Evolutionary conservation across 2,888 invertebrate genomes (phyloP), one percentile per base, ranked within the genome.

Genomic region (Stenodema calcarata): DNA sequence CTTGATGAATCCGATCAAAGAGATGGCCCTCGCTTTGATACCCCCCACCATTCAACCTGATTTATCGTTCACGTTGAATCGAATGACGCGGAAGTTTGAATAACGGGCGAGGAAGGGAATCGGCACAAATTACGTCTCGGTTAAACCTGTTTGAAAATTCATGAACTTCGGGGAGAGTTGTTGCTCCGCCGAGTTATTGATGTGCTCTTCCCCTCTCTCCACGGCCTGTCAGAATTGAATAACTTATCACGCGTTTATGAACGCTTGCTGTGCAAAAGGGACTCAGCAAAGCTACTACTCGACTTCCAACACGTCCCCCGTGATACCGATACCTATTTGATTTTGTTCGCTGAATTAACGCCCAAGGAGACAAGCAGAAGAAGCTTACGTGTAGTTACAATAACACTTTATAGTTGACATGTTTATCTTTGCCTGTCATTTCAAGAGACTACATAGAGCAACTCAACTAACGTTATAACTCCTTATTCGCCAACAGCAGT

Each of bases 61-160:
- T 41, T 73, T 73, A 73, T 73, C 30, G 73, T 73, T 73, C 2
- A 73, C n/a, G 16, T 73, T 73, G 30, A 73, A 41, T 73, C 35
- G 41, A 73, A 41, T 73, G 73, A 73, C 62, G 62, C 62, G 62
- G 73, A 73, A 73, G 35, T 30, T 73, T 35, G 73, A 41, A 73
- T 73, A 73, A 73, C 73, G 35, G 41, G 44, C 16, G n/a, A 47
- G 76, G 35, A 44, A 62, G 62, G 23, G 62, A 62, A 62, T 62
- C 62, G 62, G 62, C 62, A 62, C 44, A 27, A 44, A 44, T 78
- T 78, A 78, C 78, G 47, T 47, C 47, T 41, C 78, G 42, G 47
- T 78, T 78, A 78, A 78, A 78, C 44, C 78, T 47, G 78, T 44
- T 78, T 44, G 78, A 44, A 78, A 78, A 78, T 78, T 42, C 78